phyloP scores from a whole-genome alignment of 2,888 invertebrate genomes.

The Drosophila lacicola region DNA sequence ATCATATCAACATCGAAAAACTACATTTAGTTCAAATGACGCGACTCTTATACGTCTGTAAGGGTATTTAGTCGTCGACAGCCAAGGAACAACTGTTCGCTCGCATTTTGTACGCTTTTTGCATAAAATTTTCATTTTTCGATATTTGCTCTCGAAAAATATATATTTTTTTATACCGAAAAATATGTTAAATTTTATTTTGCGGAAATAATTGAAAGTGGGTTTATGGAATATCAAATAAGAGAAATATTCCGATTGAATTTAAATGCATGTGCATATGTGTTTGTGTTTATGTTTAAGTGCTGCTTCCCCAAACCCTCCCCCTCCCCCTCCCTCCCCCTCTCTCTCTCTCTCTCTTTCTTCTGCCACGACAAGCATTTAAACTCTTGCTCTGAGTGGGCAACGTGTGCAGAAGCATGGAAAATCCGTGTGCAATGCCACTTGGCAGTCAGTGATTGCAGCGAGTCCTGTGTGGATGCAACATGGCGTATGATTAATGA shows the following conservation, averaged over 20 bases:
- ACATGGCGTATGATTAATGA: constrained; percentile 76
- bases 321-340: background rate
- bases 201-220: constrained; percentile 16
- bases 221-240: constrained; percentile 18
- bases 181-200: constrained; percentile 16
- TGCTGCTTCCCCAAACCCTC: background rate
- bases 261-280: constrained; percentile 24
- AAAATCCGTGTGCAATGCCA: constrained; percentile 72
- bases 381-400: constrained; percentile 22
- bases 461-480: constrained; percentile 59
- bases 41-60: too few relatives aligned
- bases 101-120: background rate
- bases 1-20: background rate
- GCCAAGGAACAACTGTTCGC: background rate
- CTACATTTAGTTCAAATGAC: too few relatives aligned
- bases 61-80: background rate
- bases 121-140: background rate
- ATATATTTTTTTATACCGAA: constrained; percentile 6
- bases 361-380: background rate
- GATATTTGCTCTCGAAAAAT: background rate
- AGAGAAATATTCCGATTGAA: constrained; percentile 26
- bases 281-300: constrained; percentile 2
- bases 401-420: constrained; percentile 66
- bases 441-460: constrained; percentile 61
- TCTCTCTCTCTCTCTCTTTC: background rate